Percentiles rank a stretch among this genome's conserved stretches.
phyloP scores from a whole-genome alignment of 2,113 vertebrate genomes.

The Henicopernis longicauda region DNA sequence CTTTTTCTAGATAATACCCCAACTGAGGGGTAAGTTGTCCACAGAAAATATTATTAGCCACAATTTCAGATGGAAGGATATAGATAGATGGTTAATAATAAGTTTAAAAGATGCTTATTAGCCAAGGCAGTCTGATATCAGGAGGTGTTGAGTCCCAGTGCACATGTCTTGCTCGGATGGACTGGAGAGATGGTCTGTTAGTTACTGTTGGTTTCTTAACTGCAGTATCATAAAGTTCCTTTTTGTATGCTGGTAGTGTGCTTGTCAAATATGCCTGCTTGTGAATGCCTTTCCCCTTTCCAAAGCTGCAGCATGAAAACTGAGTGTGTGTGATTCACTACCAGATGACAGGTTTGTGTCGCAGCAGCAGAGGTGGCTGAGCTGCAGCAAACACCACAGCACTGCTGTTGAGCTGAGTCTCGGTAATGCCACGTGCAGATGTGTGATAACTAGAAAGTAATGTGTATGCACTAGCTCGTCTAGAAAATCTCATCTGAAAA shows the following conservation, averaged over 20 bases:
- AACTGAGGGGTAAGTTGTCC: not conserved
- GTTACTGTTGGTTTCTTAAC: not conserved
- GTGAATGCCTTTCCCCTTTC: not conserved
- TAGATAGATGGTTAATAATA: not conserved
- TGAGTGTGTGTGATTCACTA: not conserved
- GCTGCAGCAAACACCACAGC: not conserved
- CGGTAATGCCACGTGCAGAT: fast-evolving
- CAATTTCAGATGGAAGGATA: not conserved
- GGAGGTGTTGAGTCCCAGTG: not conserved
- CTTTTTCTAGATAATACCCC: not conserved
- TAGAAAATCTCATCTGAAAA: not conserved
- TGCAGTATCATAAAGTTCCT: not conserved
- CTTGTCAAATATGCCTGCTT: not conserved
- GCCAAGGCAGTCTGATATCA: not conserved
- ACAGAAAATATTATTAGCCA: not conserved
- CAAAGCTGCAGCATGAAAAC: not conserved
- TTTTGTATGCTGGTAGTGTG: not conserved
- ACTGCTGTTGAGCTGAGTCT: not conserved
- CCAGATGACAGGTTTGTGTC: not conserved
- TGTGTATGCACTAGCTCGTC: not conserved
- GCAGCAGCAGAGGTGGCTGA: not conserved
- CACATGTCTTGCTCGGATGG: not conserved
- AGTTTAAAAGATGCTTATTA: not conserved
- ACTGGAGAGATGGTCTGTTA: not conserved
- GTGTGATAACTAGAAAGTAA: not conserved